These are phyloP conservation scores for Hirtodrosophila cameraria DNA, from an alignment of 2,888 invertebrate genomes.

Conservation along the genomic window DNA sequence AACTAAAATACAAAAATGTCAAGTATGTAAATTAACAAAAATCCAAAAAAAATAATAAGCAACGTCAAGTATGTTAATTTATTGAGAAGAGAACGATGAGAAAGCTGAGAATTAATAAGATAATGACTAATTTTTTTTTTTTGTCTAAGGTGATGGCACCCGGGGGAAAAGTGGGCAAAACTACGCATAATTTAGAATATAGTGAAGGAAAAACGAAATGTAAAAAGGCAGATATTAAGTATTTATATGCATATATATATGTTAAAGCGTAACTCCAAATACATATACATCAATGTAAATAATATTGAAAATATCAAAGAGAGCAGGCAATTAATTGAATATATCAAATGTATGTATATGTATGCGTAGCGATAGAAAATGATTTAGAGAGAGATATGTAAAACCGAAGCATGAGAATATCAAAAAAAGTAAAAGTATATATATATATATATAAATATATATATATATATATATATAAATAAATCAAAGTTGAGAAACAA, in stretches of 20 bases:
- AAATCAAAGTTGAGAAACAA: conserved; percentile 8
- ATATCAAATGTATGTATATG: conserved; percentile 8
- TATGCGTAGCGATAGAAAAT: conserved; percentile 28
- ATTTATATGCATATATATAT: conserved; percentile 13
- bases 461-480: too few relatives aligned
- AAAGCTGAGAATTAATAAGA: too few relatives aligned
- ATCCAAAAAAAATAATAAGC: too few relatives aligned
- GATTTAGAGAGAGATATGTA: background rate
- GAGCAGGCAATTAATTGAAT: background rate
- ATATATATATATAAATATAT: conserved; percentile 15
- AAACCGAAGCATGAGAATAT: background rate
- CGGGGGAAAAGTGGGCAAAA: conserved; percentile 63
- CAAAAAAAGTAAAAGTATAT: background rate
- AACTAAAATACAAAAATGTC: conserved; percentile 32
- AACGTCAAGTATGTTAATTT: too few relatives aligned
- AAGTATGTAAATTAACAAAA: conserved; percentile 36
- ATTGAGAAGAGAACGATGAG: too few relatives aligned
- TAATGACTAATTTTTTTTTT: background rate
- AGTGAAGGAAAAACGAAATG: conserved; percentile 17
- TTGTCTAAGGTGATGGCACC: conserved; percentile 29
- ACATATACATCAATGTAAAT: conserved; percentile 36
- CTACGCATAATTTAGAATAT: conserved; percentile 68
- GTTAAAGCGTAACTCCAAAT: conserved; percentile 5
- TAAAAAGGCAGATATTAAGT: conserved; percentile 10
- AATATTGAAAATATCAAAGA: conserved; percentile 17